These are phyloP conservation scores for Melinopterus prodromus DNA, from an alignment of 2,888 invertebrate species.

Conservation along the genomic window DNA sequence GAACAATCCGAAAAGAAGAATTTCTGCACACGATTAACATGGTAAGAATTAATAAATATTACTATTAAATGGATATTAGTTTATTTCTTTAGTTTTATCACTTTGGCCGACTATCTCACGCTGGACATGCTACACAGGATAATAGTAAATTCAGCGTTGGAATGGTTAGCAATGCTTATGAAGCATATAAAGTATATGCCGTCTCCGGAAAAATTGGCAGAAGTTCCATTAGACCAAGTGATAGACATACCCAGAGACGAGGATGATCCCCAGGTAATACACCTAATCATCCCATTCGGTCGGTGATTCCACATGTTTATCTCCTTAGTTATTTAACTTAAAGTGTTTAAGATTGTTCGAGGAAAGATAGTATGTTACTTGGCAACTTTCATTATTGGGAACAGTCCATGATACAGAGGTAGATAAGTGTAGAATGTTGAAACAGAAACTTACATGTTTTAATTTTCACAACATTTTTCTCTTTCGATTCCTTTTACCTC, in stretches of 20 bases:
- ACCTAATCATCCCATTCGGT: too few species aligned
- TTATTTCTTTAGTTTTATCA: constrained; percentile 68
- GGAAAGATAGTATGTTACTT: too few species aligned
- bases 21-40: constrained; percentile 79
- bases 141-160: constrained; percentile 68
- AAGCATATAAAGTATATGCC: constrained; percentile 66
- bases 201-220: constrained; percentile 57
- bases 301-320: too few species aligned
- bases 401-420: too few species aligned
- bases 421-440: too few species aligned
- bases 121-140: constrained; percentile 73
- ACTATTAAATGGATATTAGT: constrained; percentile 20
- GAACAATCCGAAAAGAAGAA: constrained; percentile 86
- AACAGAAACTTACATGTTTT: too few species aligned
- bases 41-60: constrained; percentile 62
- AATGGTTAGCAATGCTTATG: constrained; percentile 66
- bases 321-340: too few species aligned
- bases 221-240: constrained; percentile 60
- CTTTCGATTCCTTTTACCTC: too few species aligned
- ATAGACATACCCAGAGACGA: constrained; percentile 63
- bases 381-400: too few species aligned
- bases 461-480: too few species aligned
- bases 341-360: too few species aligned
- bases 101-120: constrained; percentile 75
- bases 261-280: constrained; percentile 56